phyloP scores from a whole-genome alignment of 2,113 vertebrate species.

The Stercorarius parasiticus region DNA sequence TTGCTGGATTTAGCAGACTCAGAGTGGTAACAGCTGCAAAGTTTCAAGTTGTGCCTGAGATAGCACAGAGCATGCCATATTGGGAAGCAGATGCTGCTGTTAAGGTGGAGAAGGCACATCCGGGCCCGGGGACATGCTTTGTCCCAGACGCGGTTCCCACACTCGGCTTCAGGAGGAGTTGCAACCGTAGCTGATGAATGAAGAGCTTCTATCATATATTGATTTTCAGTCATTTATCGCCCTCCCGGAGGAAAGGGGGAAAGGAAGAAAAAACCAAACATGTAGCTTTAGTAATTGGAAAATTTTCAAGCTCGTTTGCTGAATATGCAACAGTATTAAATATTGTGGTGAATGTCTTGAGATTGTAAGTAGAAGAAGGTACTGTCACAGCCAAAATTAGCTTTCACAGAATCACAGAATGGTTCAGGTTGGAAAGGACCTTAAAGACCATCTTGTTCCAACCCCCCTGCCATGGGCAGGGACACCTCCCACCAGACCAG shows the following conservation, averaged over 20 bases:
- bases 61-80: slow-evolving; percentile 52
- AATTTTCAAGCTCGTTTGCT: neutral
- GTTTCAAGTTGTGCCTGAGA: slow-evolving; percentile 59
- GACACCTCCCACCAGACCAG: too few species aligned
- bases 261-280: neutral
- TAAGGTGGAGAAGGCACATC: slow-evolving; percentile 49
- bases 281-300: neutral
- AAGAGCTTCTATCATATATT: slow-evolving; percentile 3
- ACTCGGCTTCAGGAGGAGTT: neutral
- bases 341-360: neutral
- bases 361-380: neutral
- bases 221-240: neutral
- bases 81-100: slow-evolving; percentile 55
- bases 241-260: neutral
- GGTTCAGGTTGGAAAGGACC: too few species aligned
- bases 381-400: neutral
- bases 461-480: too few species aligned
- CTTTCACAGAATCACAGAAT: too few species aligned
- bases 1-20: slow-evolving; percentile 24
- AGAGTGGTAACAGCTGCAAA: slow-evolving; percentile 59
- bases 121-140: neutral
- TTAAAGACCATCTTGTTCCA: too few species aligned
- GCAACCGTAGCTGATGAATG: neutral
- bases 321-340: neutral
- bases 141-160: neutral